A percentile compares a stretch with the other conserved stretches of the same genome.
Conservation (phyloP, 2,888 invertebrate genomes). For the Synergus gifuensis region DNA sequence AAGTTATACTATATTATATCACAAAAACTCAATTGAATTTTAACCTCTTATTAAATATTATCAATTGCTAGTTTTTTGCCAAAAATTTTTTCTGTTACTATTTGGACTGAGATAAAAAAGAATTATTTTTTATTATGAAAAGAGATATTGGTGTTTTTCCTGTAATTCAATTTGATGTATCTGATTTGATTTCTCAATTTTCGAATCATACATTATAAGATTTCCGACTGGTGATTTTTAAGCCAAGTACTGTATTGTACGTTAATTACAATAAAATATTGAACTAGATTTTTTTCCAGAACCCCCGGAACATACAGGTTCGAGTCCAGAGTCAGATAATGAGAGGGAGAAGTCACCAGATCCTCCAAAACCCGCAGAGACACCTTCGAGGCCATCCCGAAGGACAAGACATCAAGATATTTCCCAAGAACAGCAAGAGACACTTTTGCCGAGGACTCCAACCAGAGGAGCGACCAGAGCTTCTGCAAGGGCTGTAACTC, state of each 20-base stretch:
- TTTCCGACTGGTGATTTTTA: too few species aligned
- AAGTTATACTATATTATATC: too few species aligned
- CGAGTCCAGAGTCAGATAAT: constrained; percentile 51
- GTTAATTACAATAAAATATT: neutral
- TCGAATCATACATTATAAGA: neutral
- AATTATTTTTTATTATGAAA: neutral
- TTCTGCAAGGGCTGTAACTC: constrained; percentile 51
- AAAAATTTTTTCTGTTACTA: too few species aligned
- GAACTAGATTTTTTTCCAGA: constrained; percentile 24
- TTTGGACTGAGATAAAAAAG: neutral
- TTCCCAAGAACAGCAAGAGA: neutral
- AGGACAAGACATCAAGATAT: constrained; percentile 41
- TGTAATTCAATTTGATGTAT: neutral
- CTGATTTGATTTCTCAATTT: neutral
- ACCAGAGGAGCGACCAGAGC: constrained; percentile 54
- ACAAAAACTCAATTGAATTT: too few species aligned
- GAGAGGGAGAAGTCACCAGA: constrained; percentile 64
- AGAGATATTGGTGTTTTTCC: neutral
- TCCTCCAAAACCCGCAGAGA: constrained; percentile 56
- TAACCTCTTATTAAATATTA: neutral
- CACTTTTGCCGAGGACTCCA: constrained; percentile 58
- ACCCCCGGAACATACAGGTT: constrained; percentile 42
- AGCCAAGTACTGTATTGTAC: neutral
- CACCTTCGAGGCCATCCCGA: constrained; percentile 58
- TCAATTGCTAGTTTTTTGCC: too few species aligned